Conservation (phyloP, 2,113 vertebrate genomes). For the Datnioides undecimradiatus region DNA sequence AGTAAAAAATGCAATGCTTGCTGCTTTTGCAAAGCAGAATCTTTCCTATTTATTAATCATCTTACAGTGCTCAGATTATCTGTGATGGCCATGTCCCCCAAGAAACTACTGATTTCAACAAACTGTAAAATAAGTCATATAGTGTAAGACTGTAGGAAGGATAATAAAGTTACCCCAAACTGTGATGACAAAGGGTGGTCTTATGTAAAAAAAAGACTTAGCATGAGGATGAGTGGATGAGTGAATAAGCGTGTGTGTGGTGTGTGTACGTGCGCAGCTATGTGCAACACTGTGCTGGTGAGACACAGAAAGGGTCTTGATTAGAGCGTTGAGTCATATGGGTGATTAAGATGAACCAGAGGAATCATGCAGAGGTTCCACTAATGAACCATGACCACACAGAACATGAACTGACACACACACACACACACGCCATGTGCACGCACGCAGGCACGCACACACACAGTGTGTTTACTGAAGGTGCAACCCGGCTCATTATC, state of each 20-base stretch:
- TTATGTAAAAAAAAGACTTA: slow-evolving; percentile 11
- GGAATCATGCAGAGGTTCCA: slow-evolving; percentile 64
- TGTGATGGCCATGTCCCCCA: not conserved
- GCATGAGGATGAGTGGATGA: not conserved
- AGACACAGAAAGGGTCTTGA: slow-evolving; percentile 54
- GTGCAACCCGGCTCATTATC: slow-evolving; percentile 76
- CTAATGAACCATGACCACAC: slow-evolving; percentile 74
- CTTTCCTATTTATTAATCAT: not conserved
- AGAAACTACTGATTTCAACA: slow-evolving; percentile 13
- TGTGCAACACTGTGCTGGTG: not conserved
- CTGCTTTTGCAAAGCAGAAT: not conserved
- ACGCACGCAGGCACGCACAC: slow-evolving; percentile 37
- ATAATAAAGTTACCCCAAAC: slow-evolving; percentile 17
- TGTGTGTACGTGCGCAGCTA: not conserved
- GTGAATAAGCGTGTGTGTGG: slow-evolving; percentile 10
- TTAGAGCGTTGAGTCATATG: slow-evolving; percentile 61
- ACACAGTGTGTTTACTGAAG: slow-evolving; percentile 62
- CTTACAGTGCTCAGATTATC: not conserved
- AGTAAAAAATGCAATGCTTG: no score
- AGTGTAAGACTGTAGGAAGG: not conserved
- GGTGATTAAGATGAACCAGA: slow-evolving; percentile 72
- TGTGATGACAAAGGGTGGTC: slow-evolving; percentile 19
- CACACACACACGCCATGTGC: slow-evolving; percentile 16
- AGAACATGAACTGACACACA: slow-evolving; percentile 31
- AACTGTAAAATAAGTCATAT: slow-evolving; percentile 5